These are phyloP conservation scores for Anastrepha obliqua DNA, from an alignment of 1,140 invertebrate genomes.

Conservation along the genomic window DNA sequence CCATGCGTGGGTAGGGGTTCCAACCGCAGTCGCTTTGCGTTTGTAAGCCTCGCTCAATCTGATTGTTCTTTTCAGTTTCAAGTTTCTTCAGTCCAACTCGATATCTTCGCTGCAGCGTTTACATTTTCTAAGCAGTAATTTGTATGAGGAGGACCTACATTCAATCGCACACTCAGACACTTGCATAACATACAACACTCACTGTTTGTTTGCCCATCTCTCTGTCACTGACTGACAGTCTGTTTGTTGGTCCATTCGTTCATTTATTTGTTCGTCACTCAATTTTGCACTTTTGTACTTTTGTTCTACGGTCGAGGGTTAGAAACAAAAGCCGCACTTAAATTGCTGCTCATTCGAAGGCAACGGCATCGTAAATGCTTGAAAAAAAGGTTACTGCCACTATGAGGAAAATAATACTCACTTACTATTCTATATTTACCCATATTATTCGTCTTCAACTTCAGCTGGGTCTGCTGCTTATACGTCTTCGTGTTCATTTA, in stretches of 20 bases:
- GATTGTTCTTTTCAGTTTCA: no score
- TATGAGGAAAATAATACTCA: slow-evolving; percentile 18
- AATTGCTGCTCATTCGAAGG: slow-evolving; percentile 1
- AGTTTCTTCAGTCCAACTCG: background rate
- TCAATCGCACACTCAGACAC: background rate
- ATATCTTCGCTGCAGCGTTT: background rate
- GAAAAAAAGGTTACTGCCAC: slow-evolving; percentile 31
- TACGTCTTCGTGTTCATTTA: background rate
- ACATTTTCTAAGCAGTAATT: background rate
- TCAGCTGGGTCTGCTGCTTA: background rate
- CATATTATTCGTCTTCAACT: slow-evolving; percentile 16
- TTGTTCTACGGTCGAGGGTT: background rate
- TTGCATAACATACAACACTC: background rate
- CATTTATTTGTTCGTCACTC: slow-evolving; percentile 38
- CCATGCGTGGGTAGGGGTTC: no score
- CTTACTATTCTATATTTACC: background rate
- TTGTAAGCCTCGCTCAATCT: no score
- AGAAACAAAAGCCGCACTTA: slow-evolving; percentile 25
- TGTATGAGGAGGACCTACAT: background rate
- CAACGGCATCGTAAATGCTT: background rate
- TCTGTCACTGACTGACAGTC: background rate
- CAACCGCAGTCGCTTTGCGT: no score
- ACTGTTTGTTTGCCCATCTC: no score
- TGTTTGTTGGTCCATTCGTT: background rate
- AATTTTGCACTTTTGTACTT: slow-evolving; percentile 13